These are phyloP conservation scores for Megastigmus dorsalis DNA, from an alignment of 2,888 invertebrate species.

Conservation along the genomic window DNA sequence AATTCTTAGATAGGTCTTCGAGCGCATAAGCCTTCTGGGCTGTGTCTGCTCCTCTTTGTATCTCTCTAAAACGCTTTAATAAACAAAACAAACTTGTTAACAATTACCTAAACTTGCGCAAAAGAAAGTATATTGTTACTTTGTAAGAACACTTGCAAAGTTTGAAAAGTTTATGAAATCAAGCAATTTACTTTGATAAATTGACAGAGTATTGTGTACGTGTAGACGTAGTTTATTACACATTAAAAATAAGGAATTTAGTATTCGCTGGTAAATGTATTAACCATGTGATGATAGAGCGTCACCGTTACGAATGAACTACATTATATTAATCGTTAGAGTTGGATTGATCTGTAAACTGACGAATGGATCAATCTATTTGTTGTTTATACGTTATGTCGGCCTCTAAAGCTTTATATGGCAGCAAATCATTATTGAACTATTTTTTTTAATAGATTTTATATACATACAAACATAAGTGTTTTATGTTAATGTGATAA, in stretches of 20 bases:
- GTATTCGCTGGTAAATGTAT: no score
- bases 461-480: no score
- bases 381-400: no score
- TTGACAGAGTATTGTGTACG: no score
- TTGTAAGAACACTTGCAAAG: slow-evolving; percentile 18
- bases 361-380: no score
- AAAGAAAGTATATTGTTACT: slow-evolving; percentile 16
- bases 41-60: slow-evolving; percentile 29
- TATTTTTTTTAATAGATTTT: slow-evolving; percentile 4
- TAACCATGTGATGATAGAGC: no score
- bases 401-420: slow-evolving; percentile 10
- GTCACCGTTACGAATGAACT: no score
- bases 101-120: no score
- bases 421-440: slow-evolving; percentile 1
- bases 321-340: no score
- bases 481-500: slow-evolving; percentile 6
- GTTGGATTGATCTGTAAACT: no score
- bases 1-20: slow-evolving; percentile 69
- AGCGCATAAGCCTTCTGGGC: slow-evolving; percentile 15
- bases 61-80: slow-evolving; percentile 21
- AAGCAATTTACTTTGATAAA: neutral
- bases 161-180: slow-evolving; percentile 15
- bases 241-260: no score
- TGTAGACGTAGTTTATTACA: no score
- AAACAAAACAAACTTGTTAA: neutral